These are phyloP conservation scores for Stramonita haemastoma DNA, from an alignment of 2,888 invertebrate species.

Conservation along the genomic window DNA sequence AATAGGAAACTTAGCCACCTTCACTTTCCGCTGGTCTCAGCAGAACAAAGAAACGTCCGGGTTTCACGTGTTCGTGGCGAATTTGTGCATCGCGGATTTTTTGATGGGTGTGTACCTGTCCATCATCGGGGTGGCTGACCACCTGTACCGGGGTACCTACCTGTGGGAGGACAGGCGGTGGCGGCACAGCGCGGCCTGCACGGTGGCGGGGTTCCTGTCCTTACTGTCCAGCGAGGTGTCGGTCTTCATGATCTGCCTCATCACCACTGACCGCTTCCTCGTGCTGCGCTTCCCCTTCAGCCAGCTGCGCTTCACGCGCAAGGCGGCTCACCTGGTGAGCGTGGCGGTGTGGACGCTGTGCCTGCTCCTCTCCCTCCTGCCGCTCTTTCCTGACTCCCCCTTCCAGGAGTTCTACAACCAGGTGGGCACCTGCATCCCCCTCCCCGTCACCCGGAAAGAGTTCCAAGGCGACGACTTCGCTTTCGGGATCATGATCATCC, in stretches of 20 bases:
- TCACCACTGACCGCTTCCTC: background rate
- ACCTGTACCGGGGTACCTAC: constrained; percentile 17
- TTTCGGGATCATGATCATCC: constrained; percentile 10
- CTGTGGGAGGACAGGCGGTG: background rate
- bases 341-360: background rate
- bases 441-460: background rate
- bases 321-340: background rate
- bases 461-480: background rate
- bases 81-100: constrained; percentile 20
- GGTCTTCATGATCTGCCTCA: constrained; percentile 17
- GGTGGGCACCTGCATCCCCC: constrained; percentile 13
- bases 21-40: background rate
- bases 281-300: constrained; percentile 24
- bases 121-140: constrained; percentile 29
- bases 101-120: constrained; percentile 28
- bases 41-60: background rate
- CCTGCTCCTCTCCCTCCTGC: background rate
- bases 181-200: background rate
- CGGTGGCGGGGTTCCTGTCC: background rate
- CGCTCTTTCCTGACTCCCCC: background rate
- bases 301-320: background rate
- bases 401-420: constrained; percentile 23
- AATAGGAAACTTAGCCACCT: background rate
- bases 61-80: constrained; percentile 1
- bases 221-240: background rate